Conservation (phyloP, 2,113 vertebrate species). For the Cyprinodon tularosa region DNA sequence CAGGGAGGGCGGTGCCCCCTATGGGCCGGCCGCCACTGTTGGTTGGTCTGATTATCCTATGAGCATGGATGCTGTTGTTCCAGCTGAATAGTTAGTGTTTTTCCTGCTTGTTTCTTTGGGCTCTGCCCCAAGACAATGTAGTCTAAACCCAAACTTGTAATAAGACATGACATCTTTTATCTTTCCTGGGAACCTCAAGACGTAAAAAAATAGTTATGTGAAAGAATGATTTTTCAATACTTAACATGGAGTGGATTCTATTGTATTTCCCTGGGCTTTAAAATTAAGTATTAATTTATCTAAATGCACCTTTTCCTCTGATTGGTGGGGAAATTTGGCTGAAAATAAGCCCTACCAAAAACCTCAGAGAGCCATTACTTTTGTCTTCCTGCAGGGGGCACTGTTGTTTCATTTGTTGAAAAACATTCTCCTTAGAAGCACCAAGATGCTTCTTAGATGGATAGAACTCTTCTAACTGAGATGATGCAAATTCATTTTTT, state of each 20-base stretch:
- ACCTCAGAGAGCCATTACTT: constrained; percentile 14
- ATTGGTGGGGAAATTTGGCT: constrained; percentile 59
- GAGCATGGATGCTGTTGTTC: constrained; percentile 56
- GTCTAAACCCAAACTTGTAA: constrained; percentile 59
- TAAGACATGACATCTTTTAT: constrained; percentile 51
- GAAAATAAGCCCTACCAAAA: constrained; percentile 47
- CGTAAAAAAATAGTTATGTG: constrained; percentile 25
- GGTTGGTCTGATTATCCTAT: constrained; percentile 46
- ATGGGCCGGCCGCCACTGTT: no score
- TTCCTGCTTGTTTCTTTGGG: constrained; percentile 56
- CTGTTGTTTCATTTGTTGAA: constrained; percentile 57
- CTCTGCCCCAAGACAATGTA: constrained; percentile 58
- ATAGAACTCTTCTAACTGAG: constrained; percentile 24
- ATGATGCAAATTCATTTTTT: neutral
- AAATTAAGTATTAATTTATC: constrained; percentile 72
- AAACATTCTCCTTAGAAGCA: neutral
- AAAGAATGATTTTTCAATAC: constrained; percentile 8
- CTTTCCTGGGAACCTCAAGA: constrained; percentile 48
- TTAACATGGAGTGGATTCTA: constrained; percentile 38
- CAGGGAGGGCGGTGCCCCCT: no score
- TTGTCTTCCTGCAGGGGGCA: constrained; percentile 59
- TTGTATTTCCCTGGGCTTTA: constrained; percentile 41
- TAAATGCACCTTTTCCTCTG: constrained; percentile 72
- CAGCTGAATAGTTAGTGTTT: constrained; percentile 68
- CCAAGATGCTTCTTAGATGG: constrained; percentile 20